phyloP scores from a whole-genome alignment of 2,888 invertebrate species.

The Dolomedes plantarius region DNA sequence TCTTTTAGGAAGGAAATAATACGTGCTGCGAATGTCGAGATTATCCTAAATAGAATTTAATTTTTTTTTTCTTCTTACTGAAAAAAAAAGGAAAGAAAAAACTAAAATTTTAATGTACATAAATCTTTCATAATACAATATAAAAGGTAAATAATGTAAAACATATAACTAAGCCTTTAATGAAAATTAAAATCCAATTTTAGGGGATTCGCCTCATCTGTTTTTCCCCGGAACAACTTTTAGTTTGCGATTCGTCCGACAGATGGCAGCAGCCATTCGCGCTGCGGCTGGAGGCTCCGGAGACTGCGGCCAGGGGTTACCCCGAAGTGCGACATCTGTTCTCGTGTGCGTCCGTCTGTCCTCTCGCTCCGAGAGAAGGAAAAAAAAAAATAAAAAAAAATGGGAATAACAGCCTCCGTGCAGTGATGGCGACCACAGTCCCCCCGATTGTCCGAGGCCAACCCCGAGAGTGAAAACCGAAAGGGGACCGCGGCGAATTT shows the following conservation, averaged over 20 bases:
- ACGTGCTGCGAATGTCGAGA: no score
- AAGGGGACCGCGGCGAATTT: not conserved
- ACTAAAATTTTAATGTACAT: no score
- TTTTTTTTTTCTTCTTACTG: no score
- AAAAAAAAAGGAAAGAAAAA: no score
- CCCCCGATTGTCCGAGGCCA: not conserved
- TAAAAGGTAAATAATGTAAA: no score
- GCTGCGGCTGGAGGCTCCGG: slow-evolving; percentile 2
- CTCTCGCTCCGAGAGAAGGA: slow-evolving; percentile 22
- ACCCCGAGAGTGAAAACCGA: not conserved
- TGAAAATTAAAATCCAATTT: no score
- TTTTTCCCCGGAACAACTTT: not conserved
- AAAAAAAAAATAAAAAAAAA: not conserved
- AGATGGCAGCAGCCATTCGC: slow-evolving; percentile 45
- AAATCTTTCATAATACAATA: no score
- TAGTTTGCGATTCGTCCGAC: not conserved
- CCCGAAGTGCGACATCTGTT: slow-evolving; percentile 68
- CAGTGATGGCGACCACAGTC: slow-evolving; percentile 55
- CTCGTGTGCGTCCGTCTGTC: slow-evolving; percentile 42
- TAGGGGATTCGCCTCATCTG: no score
- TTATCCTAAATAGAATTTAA: no score
- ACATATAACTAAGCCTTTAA: no score
- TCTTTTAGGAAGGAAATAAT: no score
- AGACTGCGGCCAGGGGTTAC: slow-evolving; percentile 53
- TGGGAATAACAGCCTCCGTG: slow-evolving; percentile 25